phyloP scores from a whole-genome alignment of 92 coral and sea anemone species.

The Paragorgia papillata region DNA sequence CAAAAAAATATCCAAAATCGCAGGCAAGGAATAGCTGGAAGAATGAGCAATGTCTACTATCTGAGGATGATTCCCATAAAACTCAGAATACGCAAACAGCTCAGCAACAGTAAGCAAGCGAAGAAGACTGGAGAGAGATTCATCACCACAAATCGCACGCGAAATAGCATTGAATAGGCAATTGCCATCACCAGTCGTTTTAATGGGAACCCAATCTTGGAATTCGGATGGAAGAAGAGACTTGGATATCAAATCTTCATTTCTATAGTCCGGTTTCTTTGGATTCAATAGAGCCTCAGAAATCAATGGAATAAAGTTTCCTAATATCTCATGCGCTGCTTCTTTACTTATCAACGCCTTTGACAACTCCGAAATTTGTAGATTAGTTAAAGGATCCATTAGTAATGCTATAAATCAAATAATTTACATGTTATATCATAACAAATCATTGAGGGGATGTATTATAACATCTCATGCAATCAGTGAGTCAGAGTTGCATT shows the following conservation, averaged over 20 bases:
- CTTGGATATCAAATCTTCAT: not conserved
- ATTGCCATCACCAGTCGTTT: not conserved
- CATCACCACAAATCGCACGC: constrained; percentile 39
- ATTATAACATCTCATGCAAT: no score
- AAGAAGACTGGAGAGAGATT: constrained; percentile 42
- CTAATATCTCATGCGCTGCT: constrained; percentile 1
- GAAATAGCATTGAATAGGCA: no score
- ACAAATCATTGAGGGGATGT: no score
- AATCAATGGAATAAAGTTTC: not conserved
- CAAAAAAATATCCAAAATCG: no score
- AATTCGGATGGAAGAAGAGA: not conserved
- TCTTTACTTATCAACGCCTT: constrained; percentile 18
- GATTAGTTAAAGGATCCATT: not conserved
- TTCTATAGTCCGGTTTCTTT: not conserved
- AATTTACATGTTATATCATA: no score
- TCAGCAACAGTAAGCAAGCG: constrained; percentile 48
- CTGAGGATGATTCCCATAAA: constrained; percentile 48
- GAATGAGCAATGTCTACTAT: not conserved
- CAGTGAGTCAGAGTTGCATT: no score
- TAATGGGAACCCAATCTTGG: not conserved
- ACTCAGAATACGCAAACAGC: constrained; percentile 43
- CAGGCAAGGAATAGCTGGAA: not conserved
- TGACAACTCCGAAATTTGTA: constrained; percentile 9
- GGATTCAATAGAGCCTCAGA: not conserved
- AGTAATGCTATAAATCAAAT: no score